These are phyloP conservation scores for Drosophila anomelani DNA, from an alignment of 2,888 invertebrate species.

Conservation along the genomic window DNA sequence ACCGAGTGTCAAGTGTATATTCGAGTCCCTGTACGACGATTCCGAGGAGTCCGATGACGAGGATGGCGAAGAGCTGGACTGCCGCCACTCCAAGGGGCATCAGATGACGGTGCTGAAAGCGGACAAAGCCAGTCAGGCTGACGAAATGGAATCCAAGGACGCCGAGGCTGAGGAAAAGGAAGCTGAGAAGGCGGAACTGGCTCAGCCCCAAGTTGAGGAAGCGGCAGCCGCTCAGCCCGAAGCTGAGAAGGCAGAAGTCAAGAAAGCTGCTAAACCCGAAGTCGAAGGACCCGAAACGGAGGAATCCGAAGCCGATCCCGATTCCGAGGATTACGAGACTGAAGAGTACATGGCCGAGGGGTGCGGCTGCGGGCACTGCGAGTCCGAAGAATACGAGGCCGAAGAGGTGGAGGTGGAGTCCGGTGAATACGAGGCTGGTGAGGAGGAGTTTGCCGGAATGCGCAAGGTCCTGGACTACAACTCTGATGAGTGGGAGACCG, in stretches of 20 bases:
- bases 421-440: not conserved
- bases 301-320: not conserved
- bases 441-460: not conserved
- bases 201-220: too few species aligned
- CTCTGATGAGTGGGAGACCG: too few species aligned
- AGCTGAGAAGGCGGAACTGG: not conserved
- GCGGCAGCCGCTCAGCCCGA: too few species aligned
- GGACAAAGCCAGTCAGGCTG: not conserved
- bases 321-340: not conserved
- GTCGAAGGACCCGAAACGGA: not conserved
- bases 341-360: not conserved
- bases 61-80: not conserved
- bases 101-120: not conserved
- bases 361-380: not conserved
- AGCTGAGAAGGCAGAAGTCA: not conserved
- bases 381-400: not conserved
- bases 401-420: not conserved
- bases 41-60: not conserved
- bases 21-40: too few species aligned
- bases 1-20: not conserved
- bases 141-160: not conserved
- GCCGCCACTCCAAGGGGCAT: not conserved
- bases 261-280: not conserved
- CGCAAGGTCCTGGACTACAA: too few species aligned
- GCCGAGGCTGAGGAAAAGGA: not conserved